phyloP scores from a whole-genome alignment of 2,888 invertebrate genomes.

The Drosophila formosana region DNA sequence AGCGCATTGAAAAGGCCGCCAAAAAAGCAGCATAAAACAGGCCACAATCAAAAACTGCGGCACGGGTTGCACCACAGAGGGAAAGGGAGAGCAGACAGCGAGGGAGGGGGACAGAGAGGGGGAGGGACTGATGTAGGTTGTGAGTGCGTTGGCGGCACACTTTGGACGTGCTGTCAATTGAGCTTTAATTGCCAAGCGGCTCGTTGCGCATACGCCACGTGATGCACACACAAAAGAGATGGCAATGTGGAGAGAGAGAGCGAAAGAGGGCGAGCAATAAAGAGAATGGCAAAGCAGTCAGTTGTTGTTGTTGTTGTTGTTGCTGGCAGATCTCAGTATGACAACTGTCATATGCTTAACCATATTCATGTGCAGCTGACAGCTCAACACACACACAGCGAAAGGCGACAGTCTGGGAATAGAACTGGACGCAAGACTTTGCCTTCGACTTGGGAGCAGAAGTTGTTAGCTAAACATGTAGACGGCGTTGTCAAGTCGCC shows the following conservation, averaged over 20 bases:
- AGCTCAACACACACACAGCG: conserved; percentile 14
- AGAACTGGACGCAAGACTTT: conserved; percentile 2
- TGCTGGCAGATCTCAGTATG: conserved; percentile 26
- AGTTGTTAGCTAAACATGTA: conserved; percentile 12
- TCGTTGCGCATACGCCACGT: conserved; percentile 54
- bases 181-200: conserved; percentile 59
- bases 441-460: conserved; percentile 1
- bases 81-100: neutral
- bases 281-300: conserved; percentile 7
- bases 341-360: conserved; percentile 52
- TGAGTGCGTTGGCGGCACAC: conserved; percentile 72
- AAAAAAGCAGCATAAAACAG: conserved; percentile 36
- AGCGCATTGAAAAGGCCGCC: conserved; percentile 75
- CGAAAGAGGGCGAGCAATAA: conserved; percentile 16
- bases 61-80: conserved; percentile 35
- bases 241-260: conserved; percentile 7
- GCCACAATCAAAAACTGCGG: conserved; percentile 48
- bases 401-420: conserved; percentile 13
- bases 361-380: conserved; percentile 53
- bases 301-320: conserved; percentile 23
- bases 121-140: neutral
- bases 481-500: conserved; percentile 37
- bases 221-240: conserved; percentile 41
- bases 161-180: conserved; percentile 75
- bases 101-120: neutral